phyloP scores from a whole-genome alignment of 2,113 vertebrate genomes.

The Litocranius walleri region DNA sequence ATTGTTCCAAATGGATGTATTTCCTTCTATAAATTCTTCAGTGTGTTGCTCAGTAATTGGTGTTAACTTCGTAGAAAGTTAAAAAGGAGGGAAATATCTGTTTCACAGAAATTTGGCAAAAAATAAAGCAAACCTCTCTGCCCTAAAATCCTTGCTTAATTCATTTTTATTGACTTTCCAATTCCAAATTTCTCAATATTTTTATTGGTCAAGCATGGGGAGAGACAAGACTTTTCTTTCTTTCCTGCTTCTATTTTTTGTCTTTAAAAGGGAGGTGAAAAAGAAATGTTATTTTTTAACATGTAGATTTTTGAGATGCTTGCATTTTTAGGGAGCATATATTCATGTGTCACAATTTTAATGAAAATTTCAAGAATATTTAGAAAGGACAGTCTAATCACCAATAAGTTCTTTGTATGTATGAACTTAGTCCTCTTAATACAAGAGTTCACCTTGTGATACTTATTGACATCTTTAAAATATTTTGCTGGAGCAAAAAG shows the following conservation, averaged over 20 bases:
- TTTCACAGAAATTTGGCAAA: not conserved
- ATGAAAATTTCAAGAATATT: not conserved
- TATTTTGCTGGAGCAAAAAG: not conserved
- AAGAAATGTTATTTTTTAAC: not conserved
- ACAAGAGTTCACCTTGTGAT: not conserved
- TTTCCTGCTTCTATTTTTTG: not conserved
- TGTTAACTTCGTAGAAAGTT: not conserved
- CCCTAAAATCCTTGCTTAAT: not conserved
- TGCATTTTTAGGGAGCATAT: not conserved
- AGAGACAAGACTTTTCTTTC: not conserved
- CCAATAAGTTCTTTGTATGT: not conserved
- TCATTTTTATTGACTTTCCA: not conserved
- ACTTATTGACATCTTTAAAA: not conserved
- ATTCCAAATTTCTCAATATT: not conserved
- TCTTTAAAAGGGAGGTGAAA: not conserved
- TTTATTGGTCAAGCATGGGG: not conserved
- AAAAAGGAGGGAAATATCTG: not conserved
- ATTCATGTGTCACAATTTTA: not conserved
- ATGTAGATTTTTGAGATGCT: not conserved
- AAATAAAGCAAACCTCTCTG: not conserved
- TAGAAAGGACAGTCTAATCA: not conserved
- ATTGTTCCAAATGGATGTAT: not conserved
- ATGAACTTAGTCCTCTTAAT: not conserved
- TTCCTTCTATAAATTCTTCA: not conserved
- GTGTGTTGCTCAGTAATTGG: not conserved